Conservation (phyloP, 2,113 vertebrate species). For the Forbesichthys agassizii region DNA sequence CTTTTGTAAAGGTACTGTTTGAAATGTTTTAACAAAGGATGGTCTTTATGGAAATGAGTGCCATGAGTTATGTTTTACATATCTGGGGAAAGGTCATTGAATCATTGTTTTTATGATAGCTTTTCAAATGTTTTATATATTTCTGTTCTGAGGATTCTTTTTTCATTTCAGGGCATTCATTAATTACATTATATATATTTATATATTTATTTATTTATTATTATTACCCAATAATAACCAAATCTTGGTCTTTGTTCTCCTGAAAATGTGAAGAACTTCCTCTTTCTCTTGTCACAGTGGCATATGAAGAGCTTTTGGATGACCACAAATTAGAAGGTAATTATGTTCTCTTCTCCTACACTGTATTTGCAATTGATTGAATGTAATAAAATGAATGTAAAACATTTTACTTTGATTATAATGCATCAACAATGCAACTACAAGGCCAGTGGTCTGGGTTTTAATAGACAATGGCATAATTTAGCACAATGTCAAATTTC, state of each 20-base stretch:
- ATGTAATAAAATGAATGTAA: background rate
- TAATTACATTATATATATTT: too few species aligned
- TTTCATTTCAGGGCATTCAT: background rate
- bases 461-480: too few species aligned
- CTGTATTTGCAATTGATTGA: background rate
- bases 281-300: slow-evolving; percentile 68
- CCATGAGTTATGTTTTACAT: too few species aligned
- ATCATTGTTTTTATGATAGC: background rate
- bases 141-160: background rate
- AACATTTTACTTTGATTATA: background rate
- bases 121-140: background rate
- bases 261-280: slow-evolving; percentile 3
- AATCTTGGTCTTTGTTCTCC: background rate
- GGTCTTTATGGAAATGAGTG: too few species aligned
- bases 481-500: too few species aligned
- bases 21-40: too few species aligned
- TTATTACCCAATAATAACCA: background rate
- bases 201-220: background rate
- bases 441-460: too few species aligned
- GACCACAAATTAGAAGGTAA: slow-evolving; percentile 89
- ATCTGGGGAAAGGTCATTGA: too few species aligned
- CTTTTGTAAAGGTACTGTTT: slow-evolving; percentile 85
- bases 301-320: slow-evolving; percentile 89
- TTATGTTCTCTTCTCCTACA: background rate
- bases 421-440: too few species aligned